Evolutionary conservation across 1,140 invertebrate genomes (phyloP), one percentile per base, ranked within the genome.

Genomic region (Drosophila dunni): DNA sequence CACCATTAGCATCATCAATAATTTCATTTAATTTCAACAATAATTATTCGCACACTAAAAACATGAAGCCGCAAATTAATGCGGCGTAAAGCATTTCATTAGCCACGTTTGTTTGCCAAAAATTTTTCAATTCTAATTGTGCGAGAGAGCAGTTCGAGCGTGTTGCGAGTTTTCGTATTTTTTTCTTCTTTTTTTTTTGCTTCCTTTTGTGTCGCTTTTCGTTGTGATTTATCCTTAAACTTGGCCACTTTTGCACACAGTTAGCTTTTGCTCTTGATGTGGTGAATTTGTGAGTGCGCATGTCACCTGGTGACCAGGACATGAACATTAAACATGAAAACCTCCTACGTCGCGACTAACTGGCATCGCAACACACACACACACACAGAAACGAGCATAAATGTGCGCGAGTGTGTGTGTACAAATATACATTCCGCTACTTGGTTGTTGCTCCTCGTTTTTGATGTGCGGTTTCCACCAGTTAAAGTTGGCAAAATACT

Each of bases 151-250:
- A 29, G 3, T 29, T 29, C 24, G 24, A 29, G 17, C 17, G 17
- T 20, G 17, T 20, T 20, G 17, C 17, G 1, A 20, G 17, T 20
- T 20, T 20, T 20, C 24, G 6, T 29, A 5, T 29, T 29, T 29
- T 29, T 29, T 29, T 6, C 5, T 29, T 29, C 24, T 29, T 29
- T 4, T 29, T 29, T 29, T 29, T 29, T 50, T 44, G 62, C 54
- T 66, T 17, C 33, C 33, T 67, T 72, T 60, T 73, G 38, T 60
- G 29, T 15, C 11, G 48, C 40, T 62, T 7, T 62, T 78, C 75
- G 77, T 64, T 63, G 82, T 82, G 83, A 86, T 86, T 86, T 86
- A 86, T 86, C 83, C 83, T 86, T 86, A 81, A 86, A 86, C 83
- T 86, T 86, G 83, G 83, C 53, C 61, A 86, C 57, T 79, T 85